Conservation (phyloP, 2,888 invertebrate genomes). For the Limnephilus marmoratus region DNA sequence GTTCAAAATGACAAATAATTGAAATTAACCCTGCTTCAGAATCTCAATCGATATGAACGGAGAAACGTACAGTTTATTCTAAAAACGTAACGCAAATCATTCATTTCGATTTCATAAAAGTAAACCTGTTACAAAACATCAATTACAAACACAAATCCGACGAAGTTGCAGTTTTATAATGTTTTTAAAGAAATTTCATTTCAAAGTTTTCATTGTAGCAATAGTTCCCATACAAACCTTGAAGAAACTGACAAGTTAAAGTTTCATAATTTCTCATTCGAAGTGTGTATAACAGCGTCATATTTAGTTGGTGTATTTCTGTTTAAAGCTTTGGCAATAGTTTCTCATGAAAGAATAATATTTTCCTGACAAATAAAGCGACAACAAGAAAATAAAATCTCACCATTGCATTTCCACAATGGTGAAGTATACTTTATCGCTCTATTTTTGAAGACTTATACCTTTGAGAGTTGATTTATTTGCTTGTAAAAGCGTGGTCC, state of each 20-base stretch:
- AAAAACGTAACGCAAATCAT: too few relatives aligned
- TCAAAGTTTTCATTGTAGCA: background rate
- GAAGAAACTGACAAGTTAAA: background rate
- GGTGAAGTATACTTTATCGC: background rate
- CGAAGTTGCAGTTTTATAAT: background rate
- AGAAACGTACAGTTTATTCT: too few relatives aligned
- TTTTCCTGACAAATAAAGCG: slow-evolving; percentile 29
- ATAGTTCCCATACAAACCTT: background rate
- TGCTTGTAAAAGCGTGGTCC: background rate
- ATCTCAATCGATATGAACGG: too few relatives aligned
- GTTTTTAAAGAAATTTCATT: background rate
- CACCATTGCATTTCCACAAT: slow-evolving; percentile 22
- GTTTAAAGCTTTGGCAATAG: background rate
- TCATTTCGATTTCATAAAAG: too few relatives aligned
- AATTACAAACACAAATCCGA: background rate
- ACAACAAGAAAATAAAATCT: slow-evolving; percentile 20
- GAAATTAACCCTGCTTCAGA: too few relatives aligned
- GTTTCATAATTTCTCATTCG: background rate
- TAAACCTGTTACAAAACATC: too few relatives aligned
- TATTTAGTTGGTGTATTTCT: background rate
- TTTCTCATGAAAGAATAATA: slow-evolving; percentile 23
- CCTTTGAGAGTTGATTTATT: slow-evolving; percentile 20
- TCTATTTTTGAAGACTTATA: slow-evolving; percentile 4
- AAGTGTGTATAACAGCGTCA: background rate
- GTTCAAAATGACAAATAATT: too few relatives aligned